Conservation (phyloP, 2,888 invertebrate genomes). For the Agrilus cyanescens region DNA sequence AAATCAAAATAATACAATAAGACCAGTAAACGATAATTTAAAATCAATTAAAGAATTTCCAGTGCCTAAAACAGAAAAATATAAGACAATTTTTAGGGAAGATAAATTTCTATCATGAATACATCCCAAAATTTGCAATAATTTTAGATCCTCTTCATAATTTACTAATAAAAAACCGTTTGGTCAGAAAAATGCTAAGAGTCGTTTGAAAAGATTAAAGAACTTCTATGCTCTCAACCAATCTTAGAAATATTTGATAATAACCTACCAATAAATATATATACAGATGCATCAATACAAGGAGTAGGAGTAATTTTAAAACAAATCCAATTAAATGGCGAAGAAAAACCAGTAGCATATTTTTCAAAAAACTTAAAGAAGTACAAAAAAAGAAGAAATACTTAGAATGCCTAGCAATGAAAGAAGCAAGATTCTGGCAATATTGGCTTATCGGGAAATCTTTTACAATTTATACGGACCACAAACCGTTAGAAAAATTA, state of each 20-base stretch:
- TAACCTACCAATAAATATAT: slow-evolving; percentile 5
- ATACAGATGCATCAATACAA: slow-evolving; percentile 13
- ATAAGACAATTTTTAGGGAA: slow-evolving; percentile 12
- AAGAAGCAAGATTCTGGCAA: too few species aligned
- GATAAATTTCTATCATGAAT: too few species aligned
- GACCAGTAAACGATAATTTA: too few species aligned
- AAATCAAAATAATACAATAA: too few species aligned
- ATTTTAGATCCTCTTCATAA: slow-evolving; percentile 10
- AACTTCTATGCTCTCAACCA: slow-evolving; percentile 5
- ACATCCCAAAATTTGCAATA: not conserved
- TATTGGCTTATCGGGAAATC: too few species aligned
- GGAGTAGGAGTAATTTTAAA: slow-evolving; percentile 18
- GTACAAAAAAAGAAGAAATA: too few species aligned
- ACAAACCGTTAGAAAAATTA: too few species aligned
- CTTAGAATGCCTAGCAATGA: too few species aligned
- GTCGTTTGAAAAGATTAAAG: slow-evolving; percentile 3
- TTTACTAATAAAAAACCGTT: slow-evolving; percentile 4
- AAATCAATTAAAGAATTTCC: slow-evolving; percentile 2
- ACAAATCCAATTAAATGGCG: slow-evolving; percentile 5
- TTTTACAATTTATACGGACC: too few species aligned
- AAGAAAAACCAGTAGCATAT: too few species aligned
- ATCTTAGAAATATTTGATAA: slow-evolving; percentile 6
- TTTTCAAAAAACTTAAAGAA: too few species aligned
- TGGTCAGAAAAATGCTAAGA: slow-evolving; percentile 5
- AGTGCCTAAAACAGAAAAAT: slow-evolving; percentile 12